Base-by-base conservation (phyloP, 2,113 vertebrate species). In the Marcusenius ussheri region DNA sequence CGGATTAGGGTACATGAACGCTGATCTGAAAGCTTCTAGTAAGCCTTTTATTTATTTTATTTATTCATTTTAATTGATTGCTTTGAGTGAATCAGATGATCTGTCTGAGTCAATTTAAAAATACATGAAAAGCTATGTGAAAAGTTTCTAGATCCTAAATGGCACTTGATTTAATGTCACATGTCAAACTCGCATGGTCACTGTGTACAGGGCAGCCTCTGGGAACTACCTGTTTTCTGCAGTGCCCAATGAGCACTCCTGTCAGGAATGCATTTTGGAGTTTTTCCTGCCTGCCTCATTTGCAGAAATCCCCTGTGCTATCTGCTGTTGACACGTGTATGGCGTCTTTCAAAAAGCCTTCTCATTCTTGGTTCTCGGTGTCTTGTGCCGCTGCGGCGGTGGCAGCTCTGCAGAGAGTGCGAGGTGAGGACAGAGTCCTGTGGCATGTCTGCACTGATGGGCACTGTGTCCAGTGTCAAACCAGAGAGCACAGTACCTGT, bases 341-440 rank as follows among this genome's bases (percentile, higher is more conserved):
- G 31, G 3, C 31, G 35, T 39, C 31, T 80, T 42, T 39, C 74
- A 42, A 19, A 42, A 80, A 21, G 74, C 31, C 74, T 39, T 19
- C 74, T 2, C 74, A 7, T 80, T 77, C 70, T 15, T 77, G 31
- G 70, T 31, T 6, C 11, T 35, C 15, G 5, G 13, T 17, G 85
- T 47, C 46, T 56, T 49, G 47, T 50, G 31, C 15, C 17, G 24
- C 88, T 88, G 45, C 46, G 8, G 66, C 49, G 13, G 27, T 62
- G 49, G 87, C 58, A 50, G 74, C 3, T 42, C 90, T 90, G 83
- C 1, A 1, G 15, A 5, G 19, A 45, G 27, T 53, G 47, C n/a
- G 39, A 88, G 11, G 50, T 89, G 88, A 89, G 58, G 90, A 90
- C 50, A 7, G 83, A 21, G 83, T 8, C 83, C 45, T 47, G 35